Conservation (phyloP, 1,140 invertebrate species). For the Ips nitidus region DNA sequence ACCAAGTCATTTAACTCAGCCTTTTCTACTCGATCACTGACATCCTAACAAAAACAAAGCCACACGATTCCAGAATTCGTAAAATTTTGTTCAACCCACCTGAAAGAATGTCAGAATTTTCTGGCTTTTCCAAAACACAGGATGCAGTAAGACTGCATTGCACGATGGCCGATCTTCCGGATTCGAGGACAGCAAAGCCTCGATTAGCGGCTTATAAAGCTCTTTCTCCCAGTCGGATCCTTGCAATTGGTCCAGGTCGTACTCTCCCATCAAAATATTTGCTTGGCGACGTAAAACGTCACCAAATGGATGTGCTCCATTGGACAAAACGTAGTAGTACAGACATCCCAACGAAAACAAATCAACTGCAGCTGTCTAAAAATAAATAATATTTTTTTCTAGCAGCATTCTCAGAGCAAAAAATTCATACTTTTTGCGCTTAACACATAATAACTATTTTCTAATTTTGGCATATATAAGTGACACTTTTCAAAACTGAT, state of each 20-base stretch:
- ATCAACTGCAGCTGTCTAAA: slow-evolving; percentile 90
- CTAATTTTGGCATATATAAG: too few species aligned
- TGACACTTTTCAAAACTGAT: too few species aligned
- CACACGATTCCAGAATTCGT: not conserved
- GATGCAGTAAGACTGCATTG: slow-evolving; percentile 79
- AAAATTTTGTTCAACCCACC: slow-evolving; percentile 51
- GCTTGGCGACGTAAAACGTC: slow-evolving; percentile 84
- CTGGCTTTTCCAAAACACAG: slow-evolving; percentile 89
- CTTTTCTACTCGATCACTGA: slow-evolving; percentile 95
- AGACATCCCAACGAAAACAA: slow-evolving; percentile 98
- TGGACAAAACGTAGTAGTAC: slow-evolving; percentile 92
- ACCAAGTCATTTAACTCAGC: slow-evolving; percentile 64
- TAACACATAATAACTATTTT: too few species aligned
- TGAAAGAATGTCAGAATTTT: slow-evolving; percentile 88
- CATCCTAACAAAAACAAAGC: slow-evolving; percentile 67
- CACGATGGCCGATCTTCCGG: slow-evolving; percentile 76
- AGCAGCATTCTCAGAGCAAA: not conserved
- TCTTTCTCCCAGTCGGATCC: slow-evolving; percentile 42
- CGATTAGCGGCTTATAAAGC: slow-evolving; percentile 74
- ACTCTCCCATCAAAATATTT: slow-evolving; percentile 84
- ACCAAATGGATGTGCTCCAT: slow-evolving; percentile 95
- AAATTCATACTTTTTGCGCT: not conserved
- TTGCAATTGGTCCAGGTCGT: slow-evolving; percentile 57
- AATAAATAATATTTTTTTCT: slow-evolving; percentile 31
- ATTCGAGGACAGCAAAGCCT: slow-evolving; percentile 77